Evolutionary conservation across 2,888 invertebrate species (phyloP), one percentile per base, ranked within the genome.

Genomic region (Microdon myrmicae): DNA sequence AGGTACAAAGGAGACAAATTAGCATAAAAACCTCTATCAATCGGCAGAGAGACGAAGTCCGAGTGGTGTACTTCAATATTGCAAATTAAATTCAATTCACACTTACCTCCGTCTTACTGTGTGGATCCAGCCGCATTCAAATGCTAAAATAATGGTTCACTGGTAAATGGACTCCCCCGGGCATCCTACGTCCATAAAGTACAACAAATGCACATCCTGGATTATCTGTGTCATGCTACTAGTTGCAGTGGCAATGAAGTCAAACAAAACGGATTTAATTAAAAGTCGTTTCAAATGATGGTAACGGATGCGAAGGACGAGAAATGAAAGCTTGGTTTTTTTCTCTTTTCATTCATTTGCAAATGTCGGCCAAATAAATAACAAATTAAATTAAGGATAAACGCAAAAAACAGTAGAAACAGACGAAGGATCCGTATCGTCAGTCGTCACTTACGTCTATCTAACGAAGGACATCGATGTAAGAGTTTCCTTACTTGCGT

Each of bases 191-290:
- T 56, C 47, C 56, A 64, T 51, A 56, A 56, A 64, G 58, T 45
- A 49, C 56, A 64, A 58, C 51, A 51, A 64, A 64, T 51, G 61
- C 61, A 64, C 45, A 35, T 41, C 37, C 31, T 29, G 3, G 28
- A 37, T 32, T 45, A 61, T 51, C 45, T 56, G 39, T 19, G 28
- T 49, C 22, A 25, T 37, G 4, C 28, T 12, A 54, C 14, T 37
- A 19, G 14, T 26, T 29, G 43, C 13, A 38, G 39, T 37, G 28
- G 9, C 44, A 37, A 37, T 19, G 61, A 64, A 64, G 58, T 56
- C 56, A 51, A 51, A 35, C 45, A 64, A 61, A 61, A 34, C 29
- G 45, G 39, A 64, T 56, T 56, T 64, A 64, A 64, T 64, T 64
- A 64, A 64, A 56, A 51, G 31, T 28, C 51, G 45, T 61, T n/a